phyloP scores from a whole-genome alignment of 1,140 invertebrate genomes.

The Lucilia cuprina region DNA sequence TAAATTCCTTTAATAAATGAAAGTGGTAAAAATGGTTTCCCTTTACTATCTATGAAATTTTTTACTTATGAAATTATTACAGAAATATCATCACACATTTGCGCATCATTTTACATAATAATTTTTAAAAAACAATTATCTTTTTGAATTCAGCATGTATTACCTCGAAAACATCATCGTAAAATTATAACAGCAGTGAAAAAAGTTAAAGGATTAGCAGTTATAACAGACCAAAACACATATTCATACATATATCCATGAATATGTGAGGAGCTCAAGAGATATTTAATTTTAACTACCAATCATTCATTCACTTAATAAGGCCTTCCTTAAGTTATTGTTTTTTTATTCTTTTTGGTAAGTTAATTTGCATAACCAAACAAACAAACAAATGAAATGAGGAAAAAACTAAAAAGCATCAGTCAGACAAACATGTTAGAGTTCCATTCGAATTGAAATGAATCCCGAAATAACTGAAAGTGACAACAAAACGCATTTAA shows the following conservation, averaged over 20 bases:
- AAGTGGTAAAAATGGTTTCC: no score
- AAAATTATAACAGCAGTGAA: not conserved
- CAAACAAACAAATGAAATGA: not conserved
- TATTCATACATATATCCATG: not conserved
- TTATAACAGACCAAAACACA: not conserved
- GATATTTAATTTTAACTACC: not conserved
- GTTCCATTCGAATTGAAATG: no score
- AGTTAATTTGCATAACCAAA: conserved; percentile 9
- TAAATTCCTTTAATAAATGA: no score
- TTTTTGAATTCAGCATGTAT: not conserved
- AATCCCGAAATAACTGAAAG: no score
- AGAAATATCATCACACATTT: not conserved
- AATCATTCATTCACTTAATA: not conserved
- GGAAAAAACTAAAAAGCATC: not conserved
- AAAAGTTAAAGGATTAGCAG: not conserved
- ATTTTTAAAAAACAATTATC: not conserved
- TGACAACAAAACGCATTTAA: not conserved
- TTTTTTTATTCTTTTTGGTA: not conserved
- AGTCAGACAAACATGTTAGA: not conserved
- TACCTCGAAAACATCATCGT: not conserved
- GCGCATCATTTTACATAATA: not conserved
- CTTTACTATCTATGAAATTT: not conserved
- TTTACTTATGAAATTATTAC: not conserved
- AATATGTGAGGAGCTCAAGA: not conserved
- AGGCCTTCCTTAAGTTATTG: not conserved